Base-by-base conservation (phyloP, 2,888 invertebrate genomes). In the Cephus rjabovi region DNA sequence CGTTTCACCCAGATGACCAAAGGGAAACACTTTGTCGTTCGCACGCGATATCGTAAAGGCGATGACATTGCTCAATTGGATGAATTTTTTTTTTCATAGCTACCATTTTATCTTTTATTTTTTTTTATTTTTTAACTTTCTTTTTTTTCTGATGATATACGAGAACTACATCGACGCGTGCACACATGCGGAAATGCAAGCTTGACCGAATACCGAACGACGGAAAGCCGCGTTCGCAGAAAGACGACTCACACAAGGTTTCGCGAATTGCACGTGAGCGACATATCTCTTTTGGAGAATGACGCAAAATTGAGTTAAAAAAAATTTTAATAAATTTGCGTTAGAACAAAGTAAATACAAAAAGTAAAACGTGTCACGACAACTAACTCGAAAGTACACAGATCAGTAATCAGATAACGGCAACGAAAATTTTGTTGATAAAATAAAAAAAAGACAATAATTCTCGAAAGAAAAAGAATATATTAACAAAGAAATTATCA, bases 121-220 rank as follows among this genome's bases (percentile, higher is more conserved):
- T 15, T 33, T 9, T 56, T 1, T 40, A 12, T 56, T 56, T 56
- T 9, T 1, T 23, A 56, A 15, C 56, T 56, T 23, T 56, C 23
- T 56, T 56, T 56, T 56, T 23, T 56, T 56, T 56, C 56, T 23
- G 23, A 2, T 9, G 56, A 56, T 56, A 56, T 56, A 56, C 6
- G 68, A 83, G 79, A 80, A 79, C 80, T 85, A 78, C 75, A 80
- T 79, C 75, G 79, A 81, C 80, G 79, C 80, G 73, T 69, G 74
- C 74, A 74, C 12, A 68, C 77, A 86, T 80, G 81, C 85, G 83
- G 83, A 85, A 83, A 84, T 84, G 82, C 85, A 85, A 87, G 82
- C 78, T 79, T 83, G 82, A 69, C 77, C 37, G 76, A 74, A 33
- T 34, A 34, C 74, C 74, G 11, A 77, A 34, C 15, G 71, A 71